Conservation (phyloP, 2,797 vertebrate species). For the Parotocinclus haroldoi region DNA sequence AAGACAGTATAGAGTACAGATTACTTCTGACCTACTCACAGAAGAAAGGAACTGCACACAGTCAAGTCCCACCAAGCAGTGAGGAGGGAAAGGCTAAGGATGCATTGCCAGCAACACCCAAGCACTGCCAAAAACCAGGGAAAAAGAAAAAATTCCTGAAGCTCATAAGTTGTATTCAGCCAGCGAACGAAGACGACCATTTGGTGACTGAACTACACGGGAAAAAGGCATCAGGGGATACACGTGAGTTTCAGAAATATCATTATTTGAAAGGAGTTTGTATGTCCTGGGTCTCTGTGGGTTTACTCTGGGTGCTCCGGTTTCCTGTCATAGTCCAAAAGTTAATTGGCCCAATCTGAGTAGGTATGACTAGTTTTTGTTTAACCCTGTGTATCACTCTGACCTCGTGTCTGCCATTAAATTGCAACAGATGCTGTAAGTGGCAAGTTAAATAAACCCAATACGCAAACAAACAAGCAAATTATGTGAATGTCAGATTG, state of each 20-base stretch:
- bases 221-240: fast-evolving
- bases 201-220: not conserved
- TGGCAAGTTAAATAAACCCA: too few relatives aligned
- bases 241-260: slow-evolving; percentile 5
- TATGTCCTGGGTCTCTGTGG: too few relatives aligned
- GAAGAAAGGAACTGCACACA: slow-evolving; percentile 48
- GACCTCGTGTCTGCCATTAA: too few relatives aligned
- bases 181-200: not conserved
- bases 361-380: too few relatives aligned
- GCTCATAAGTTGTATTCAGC: slow-evolving; percentile 41
- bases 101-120: fast-evolving
- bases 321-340: too few relatives aligned
- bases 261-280: not conserved
- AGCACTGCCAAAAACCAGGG: not conserved
- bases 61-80: not conserved
- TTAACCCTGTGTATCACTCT: too few relatives aligned
- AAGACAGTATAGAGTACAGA: slow-evolving; percentile 64
- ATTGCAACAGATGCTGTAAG: too few relatives aligned
- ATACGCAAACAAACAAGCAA: too few relatives aligned
- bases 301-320: too few relatives aligned
- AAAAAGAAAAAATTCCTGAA: not conserved
- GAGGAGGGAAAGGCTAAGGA: not conserved
- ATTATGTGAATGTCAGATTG: too few relatives aligned
- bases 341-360: too few relatives aligned
- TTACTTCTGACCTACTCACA: slow-evolving; percentile 71